A percentile compares a stretch with the other conserved stretches of the same genome.
These are phyloP conservation scores for Caenorhabditis uteleia DNA, from an alignment of 2,888 invertebrate genomes.

Conservation along the genomic window DNA sequence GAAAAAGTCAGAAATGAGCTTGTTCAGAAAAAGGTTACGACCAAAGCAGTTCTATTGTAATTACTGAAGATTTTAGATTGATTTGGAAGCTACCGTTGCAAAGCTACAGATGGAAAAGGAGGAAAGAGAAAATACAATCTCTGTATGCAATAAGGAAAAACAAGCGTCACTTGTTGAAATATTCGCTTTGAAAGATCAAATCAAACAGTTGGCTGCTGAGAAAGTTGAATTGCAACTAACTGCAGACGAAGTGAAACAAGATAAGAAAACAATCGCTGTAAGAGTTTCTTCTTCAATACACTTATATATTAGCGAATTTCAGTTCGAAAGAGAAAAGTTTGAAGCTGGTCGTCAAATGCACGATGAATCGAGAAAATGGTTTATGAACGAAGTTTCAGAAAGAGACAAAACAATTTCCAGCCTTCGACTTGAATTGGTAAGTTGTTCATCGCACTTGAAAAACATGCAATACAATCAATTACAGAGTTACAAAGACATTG, in stretches of 20 bases:
- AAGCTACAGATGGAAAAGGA: slow-evolving; percentile 47
- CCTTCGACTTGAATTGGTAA: slow-evolving; percentile 52
- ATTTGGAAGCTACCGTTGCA: slow-evolving; percentile 32
- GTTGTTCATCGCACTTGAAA: background rate
- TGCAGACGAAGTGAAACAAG: slow-evolving; percentile 26
- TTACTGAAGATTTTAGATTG: slow-evolving; percentile 25
- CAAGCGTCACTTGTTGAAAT: slow-evolving; percentile 39
- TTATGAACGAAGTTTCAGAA: slow-evolving; percentile 53
- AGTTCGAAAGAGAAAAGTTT: slow-evolving; percentile 41
- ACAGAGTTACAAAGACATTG: slow-evolving; percentile 23
- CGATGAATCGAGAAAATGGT: slow-evolving; percentile 41
- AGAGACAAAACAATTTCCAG: slow-evolving; percentile 51
- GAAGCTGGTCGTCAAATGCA: slow-evolving; percentile 26
- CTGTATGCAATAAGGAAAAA: slow-evolving; percentile 42
- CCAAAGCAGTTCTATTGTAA: background rate
- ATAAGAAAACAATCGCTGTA: slow-evolving; percentile 28
- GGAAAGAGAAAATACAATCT: slow-evolving; percentile 45
- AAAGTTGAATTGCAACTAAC: slow-evolving; percentile 20
- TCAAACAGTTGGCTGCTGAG: slow-evolving; percentile 22
- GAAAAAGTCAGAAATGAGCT: slow-evolving; percentile 37
- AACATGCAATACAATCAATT: background rate
- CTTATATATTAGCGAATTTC: slow-evolving; percentile 1
- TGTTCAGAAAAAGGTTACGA: slow-evolving; percentile 17
- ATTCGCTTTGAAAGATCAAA: slow-evolving; percentile 31
- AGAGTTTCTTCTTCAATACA: background rate